Conservation (phyloP, 1,140 invertebrate genomes). For the Rhopalosiphum padi region DNA sequence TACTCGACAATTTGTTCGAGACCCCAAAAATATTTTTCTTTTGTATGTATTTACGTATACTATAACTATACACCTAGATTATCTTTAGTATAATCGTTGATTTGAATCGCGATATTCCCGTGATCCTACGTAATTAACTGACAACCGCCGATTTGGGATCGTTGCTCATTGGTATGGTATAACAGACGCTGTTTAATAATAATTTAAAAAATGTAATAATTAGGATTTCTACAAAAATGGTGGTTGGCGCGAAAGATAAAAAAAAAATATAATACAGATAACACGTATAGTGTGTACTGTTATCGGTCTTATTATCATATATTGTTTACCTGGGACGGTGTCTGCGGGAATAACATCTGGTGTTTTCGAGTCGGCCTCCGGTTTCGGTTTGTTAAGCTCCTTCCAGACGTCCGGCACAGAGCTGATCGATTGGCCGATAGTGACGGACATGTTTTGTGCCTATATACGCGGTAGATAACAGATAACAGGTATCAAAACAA, state of each 20-base stretch:
- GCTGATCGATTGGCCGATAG: slow-evolving; percentile 31
- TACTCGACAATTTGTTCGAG: no score
- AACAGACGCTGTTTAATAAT: no score
- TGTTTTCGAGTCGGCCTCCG: slow-evolving; percentile 8
- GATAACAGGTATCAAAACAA: neutral
- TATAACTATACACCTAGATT: no score
- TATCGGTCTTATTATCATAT: neutral
- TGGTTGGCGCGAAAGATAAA: neutral
- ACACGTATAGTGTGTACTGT: neutral
- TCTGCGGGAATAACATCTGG: neutral
- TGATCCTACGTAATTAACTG: no score
- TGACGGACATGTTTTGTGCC: slow-evolving; percentile 49
- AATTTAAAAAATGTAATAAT: neutral
- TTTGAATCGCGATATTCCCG: no score
- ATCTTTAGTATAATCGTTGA: no score
- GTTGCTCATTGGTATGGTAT: no score
- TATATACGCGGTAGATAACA: neutral
- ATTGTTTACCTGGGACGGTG: slow-evolving; percentile 18
- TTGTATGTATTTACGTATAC: no score
- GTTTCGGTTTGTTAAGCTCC: slow-evolving; percentile 43
- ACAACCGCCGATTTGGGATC: no score
- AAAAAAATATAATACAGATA: neutral
- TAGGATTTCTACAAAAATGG: neutral
- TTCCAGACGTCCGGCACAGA: slow-evolving; percentile 49
- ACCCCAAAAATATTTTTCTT: no score